Evolutionary conservation across 2,888 invertebrate species (phyloP).

Genomic region (Itoplectis maculator): DNA sequence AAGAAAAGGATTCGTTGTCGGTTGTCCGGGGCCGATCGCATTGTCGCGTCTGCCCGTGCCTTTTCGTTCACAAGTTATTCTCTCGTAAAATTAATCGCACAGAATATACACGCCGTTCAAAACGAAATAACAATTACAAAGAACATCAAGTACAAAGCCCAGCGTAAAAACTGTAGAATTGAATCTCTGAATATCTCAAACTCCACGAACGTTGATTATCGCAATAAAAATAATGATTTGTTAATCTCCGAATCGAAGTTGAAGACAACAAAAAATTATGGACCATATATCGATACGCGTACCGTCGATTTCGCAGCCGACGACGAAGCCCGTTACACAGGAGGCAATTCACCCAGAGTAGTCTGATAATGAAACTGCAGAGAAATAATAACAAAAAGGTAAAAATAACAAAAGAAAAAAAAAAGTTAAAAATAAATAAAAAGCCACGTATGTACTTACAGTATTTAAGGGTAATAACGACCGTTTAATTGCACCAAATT

Average conservation of each 20-base stretch:
- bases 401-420: conserved; percentile 48
- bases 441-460: conserved; percentile 74
- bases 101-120: conserved; percentile 24
- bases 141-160: conserved; percentile 53
- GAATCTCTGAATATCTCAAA: conserved; percentile 34
- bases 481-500: conserved; percentile 77
- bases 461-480: conserved; percentile 72
- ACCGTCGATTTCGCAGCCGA: conserved; percentile 63
- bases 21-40: conserved; percentile 54
- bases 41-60: conserved; percentile 62
- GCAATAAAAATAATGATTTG: conserved; percentile 37
- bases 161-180: conserved; percentile 41
- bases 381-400: conserved; percentile 50
- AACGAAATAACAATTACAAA: conserved; percentile 24
- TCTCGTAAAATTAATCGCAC: conserved; percentile 44
- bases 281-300: conserved; percentile 56
- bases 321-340: conserved; percentile 55
- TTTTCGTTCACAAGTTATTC: conserved; percentile 57
- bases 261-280: conserved; percentile 40
- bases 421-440: conserved; percentile 54
- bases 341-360: conserved; percentile 57
- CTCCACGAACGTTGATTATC: conserved; percentile 44
- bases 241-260: conserved; percentile 20
- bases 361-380: conserved; percentile 63
- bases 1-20: conserved; percentile 59